These are phyloP conservation scores for Stomorhina lunata DNA, from an alignment of 2,888 invertebrate genomes.

Conservation along the genomic window DNA sequence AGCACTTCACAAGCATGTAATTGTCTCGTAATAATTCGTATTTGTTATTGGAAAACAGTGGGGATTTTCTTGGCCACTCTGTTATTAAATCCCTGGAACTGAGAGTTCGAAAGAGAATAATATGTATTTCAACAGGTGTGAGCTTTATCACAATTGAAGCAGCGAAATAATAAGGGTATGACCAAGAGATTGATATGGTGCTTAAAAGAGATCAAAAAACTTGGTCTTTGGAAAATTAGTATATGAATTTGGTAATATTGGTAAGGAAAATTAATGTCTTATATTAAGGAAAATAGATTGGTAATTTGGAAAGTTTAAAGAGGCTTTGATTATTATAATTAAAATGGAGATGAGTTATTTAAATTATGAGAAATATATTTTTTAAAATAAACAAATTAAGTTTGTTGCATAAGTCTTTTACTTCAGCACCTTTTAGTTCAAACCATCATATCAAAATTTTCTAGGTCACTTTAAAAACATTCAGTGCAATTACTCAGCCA, in stretches of 20 bases:
- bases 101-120: conserved; percentile 42
- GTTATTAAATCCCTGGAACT: not conserved
- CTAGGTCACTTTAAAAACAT: too few species aligned
- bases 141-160: conserved; percentile 38
- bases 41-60: conserved; percentile 66
- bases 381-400: not conserved
- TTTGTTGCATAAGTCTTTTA: not conserved
- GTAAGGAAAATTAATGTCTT: conserved; percentile 10
- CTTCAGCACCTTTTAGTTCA: too few species aligned
- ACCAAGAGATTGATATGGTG: conserved; percentile 52
- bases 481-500: too few species aligned
- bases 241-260: not conserved
- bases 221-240: conserved; percentile 46
- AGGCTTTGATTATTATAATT: too few species aligned
- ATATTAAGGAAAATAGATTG: too few species aligned
- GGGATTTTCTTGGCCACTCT: conserved; percentile 22
- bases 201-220: conserved; percentile 44
- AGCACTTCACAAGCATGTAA: conserved; percentile 69
- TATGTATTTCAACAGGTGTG: conserved; percentile 59
- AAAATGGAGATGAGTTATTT: too few species aligned
- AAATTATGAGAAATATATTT: too few species aligned
- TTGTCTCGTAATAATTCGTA: conserved; percentile 70
- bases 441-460: too few species aligned
- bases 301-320: too few species aligned
- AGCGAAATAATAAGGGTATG: conserved; percentile 34